phyloP scores from a whole-genome alignment of 2,797 vertebrate species.

The Trachurus trachurus region DNA sequence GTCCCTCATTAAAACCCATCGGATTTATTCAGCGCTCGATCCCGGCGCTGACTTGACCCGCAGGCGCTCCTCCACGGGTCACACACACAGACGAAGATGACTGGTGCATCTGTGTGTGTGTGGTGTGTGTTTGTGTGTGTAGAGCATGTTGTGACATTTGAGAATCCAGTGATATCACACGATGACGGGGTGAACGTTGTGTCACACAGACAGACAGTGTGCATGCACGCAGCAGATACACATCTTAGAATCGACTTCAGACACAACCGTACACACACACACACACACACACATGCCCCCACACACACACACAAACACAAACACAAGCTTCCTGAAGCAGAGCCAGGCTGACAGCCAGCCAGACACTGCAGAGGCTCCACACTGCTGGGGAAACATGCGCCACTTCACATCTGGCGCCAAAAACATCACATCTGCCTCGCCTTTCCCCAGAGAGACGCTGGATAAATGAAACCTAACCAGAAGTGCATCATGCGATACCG shows the following conservation, averaged over 20 bases:
- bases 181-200: constrained; percentile 29
- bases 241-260: constrained; percentile 27
- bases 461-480: constrained; percentile 74
- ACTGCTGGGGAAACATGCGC: constrained; percentile 63
- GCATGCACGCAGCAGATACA: constrained; percentile 31
- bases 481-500: constrained; percentile 46
- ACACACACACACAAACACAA: not conserved
- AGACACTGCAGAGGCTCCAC: constrained; percentile 60
- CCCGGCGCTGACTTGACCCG: constrained; percentile 17
- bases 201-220: constrained; percentile 20
- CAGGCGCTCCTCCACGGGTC: constrained; percentile 2
- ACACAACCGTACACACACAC: constrained; percentile 25
- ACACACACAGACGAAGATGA: not conserved
- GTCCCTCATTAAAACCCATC: constrained; percentile 65
- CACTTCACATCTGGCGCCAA: constrained; percentile 80
- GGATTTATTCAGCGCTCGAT: constrained; percentile 49
- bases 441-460: constrained; percentile 65
- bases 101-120: not conserved
- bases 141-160: constrained; percentile 50
- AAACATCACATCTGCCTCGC: constrained; percentile 80
- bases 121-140: constrained; percentile 3
- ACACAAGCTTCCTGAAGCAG: constrained; percentile 57
- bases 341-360: constrained; percentile 75
- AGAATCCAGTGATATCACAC: constrained; percentile 37
- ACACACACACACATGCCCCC: constrained; percentile 35